phyloP scores from a whole-genome alignment of 2,113 vertebrate species.

The Gallinago media region DNA sequence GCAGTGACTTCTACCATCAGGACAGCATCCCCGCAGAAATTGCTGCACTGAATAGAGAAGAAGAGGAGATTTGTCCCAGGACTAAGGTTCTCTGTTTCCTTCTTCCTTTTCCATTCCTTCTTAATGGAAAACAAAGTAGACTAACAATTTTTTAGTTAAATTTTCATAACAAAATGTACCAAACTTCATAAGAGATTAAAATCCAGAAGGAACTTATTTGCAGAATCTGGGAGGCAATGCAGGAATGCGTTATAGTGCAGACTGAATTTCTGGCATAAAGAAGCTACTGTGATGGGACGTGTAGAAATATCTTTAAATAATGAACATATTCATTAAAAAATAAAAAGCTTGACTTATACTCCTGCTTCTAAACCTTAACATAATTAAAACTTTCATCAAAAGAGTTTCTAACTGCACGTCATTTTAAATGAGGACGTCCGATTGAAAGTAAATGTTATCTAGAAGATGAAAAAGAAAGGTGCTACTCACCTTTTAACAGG shows the following conservation, averaged over 20 bases:
- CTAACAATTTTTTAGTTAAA: not conserved
- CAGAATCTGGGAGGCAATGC: not conserved
- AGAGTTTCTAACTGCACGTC: not conserved
- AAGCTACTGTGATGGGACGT: not conserved
- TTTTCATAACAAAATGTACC: not conserved
- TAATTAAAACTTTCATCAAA: not conserved
- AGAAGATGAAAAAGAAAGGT: not conserved
- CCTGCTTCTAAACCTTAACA: not conserved
- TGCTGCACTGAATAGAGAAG: rapidly evolving
- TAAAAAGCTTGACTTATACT: not conserved
- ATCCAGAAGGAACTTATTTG: not conserved
- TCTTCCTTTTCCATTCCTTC: not conserved
- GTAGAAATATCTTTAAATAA: constrained; percentile 10
- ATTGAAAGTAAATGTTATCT: not conserved
- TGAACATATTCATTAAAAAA: not conserved
- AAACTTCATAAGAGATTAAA: not conserved
- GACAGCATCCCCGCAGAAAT: not conserved
- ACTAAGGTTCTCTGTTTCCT: not conserved
- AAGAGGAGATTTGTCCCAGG: not conserved
- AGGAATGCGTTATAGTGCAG: not conserved
- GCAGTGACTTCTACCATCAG: not conserved
- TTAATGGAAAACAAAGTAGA: not conserved
- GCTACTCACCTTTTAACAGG: not conserved
- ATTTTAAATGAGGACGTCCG: not conserved
- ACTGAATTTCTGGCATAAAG: not conserved